A percentile compares a stretch with the other conserved stretches of the same genome.
Evolutionary conservation across 2,113 vertebrate genomes (phyloP).

Genomic region (Prunella fulvescens): DNA sequence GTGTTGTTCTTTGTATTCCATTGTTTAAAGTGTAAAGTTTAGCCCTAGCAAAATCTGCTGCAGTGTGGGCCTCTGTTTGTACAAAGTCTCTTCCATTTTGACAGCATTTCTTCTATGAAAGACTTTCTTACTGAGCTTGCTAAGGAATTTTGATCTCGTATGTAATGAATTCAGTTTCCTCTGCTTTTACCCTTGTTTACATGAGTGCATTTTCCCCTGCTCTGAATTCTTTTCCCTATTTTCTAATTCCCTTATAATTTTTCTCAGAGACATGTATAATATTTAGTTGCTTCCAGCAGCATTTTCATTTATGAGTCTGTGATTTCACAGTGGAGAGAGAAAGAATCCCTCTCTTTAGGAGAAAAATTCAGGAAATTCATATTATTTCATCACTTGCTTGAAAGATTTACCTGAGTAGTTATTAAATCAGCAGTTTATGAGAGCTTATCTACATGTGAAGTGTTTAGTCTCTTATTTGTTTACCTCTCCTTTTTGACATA

Average conservation of each 20-base stretch:
- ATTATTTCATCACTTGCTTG: background rate
- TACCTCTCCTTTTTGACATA: background rate
- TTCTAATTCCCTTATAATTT: background rate
- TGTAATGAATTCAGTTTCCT: background rate
- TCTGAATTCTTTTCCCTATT: background rate
- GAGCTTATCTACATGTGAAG: background rate
- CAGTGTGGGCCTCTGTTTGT: background rate
- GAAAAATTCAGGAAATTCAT: background rate
- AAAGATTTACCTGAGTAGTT: background rate
- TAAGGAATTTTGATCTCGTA: background rate
- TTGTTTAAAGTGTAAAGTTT: background rate
- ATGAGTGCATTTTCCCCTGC: background rate
- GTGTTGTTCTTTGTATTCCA: conserved; percentile 8
- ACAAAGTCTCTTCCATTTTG: background rate
- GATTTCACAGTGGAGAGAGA: background rate
- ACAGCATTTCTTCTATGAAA: background rate
- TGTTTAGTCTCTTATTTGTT: background rate
- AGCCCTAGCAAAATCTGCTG: background rate
- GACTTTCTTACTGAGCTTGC: background rate
- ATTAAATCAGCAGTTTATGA: background rate
- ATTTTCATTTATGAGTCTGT: background rate
- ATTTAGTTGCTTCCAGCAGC: background rate
- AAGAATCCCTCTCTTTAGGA: background rate
- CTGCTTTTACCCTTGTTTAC: background rate
- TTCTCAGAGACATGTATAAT: background rate